phyloP scores from a whole-genome alignment of 1,140 invertebrate species.

The Anastatus disparis region DNA sequence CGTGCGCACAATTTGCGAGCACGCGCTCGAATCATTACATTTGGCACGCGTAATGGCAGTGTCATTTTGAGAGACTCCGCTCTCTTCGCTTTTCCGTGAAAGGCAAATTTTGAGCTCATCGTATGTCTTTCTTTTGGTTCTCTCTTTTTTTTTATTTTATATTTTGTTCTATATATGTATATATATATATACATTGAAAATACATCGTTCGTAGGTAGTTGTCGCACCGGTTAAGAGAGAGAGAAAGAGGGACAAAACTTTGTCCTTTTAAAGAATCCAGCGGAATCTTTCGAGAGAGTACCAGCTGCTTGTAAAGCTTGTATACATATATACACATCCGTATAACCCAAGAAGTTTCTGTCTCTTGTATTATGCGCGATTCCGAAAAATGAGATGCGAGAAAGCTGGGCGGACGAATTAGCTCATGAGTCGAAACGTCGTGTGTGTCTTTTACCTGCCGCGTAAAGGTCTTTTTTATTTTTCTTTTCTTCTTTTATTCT shows the following conservation, averaged over 20 bases:
- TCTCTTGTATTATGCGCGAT: too few species aligned
- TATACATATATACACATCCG: background rate
- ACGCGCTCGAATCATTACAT: background rate
- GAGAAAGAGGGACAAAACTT: background rate
- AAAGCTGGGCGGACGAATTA: slow-evolving; percentile 5
- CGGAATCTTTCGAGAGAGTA: slow-evolving; percentile 8
- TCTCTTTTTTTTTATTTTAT: too few species aligned
- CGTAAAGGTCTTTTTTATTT: too few species aligned
- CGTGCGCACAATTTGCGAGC: background rate
- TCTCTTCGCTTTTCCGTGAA: background rate
- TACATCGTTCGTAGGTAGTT: too few species aligned
- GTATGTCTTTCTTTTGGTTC: background rate
- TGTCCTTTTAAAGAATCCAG: slow-evolving; percentile 39
- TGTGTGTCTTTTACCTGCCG: too few species aligned
- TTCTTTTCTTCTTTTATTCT: too few species aligned
- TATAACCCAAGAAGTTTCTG: too few species aligned
- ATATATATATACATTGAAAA: too few species aligned
- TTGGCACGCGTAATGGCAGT: background rate
- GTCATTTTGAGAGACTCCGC: background rate
- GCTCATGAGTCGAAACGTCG: too few species aligned
- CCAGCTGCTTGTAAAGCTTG: slow-evolving; percentile 15
- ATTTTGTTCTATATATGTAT: too few species aligned
- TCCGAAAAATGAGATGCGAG: slow-evolving; percentile 29
- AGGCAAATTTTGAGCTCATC: background rate
- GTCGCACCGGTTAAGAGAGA: too few species aligned